phyloP scores from a whole-genome alignment of 2,797 vertebrate species.

The Sebastes steindachneri region DNA sequence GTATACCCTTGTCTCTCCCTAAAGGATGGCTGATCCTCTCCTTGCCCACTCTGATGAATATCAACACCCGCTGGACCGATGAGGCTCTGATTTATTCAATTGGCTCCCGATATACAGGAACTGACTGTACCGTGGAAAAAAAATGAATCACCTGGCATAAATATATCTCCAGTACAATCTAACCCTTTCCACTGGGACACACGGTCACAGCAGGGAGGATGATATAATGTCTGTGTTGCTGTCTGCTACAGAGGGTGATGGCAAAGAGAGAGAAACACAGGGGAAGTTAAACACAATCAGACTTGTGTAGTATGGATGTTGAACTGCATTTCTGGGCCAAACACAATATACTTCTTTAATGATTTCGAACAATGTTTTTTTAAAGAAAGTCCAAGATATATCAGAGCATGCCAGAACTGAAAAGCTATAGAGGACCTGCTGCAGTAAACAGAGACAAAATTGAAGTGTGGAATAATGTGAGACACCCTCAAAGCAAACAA shows the following conservation, averaged over 20 bases:
- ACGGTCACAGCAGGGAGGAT: slow-evolving; percentile 7
- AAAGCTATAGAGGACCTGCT: not conserved
- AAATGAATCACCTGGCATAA: slow-evolving; percentile 12
- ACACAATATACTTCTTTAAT: not conserved
- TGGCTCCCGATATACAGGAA: slow-evolving; percentile 31
- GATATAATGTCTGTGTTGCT: slow-evolving; percentile 10
- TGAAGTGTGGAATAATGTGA: not conserved
- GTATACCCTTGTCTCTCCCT: slow-evolving; percentile 42
- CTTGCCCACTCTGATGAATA: slow-evolving; percentile 49
- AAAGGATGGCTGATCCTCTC: slow-evolving; percentile 46
- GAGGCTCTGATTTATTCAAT: slow-evolving; percentile 56
- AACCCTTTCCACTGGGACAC: slow-evolving; percentile 6
- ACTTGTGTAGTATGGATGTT: not conserved
- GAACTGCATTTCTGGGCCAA: slow-evolving; percentile 4
- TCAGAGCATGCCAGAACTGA: not conserved
- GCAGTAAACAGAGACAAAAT: not conserved
- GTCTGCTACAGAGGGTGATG: slow-evolving; percentile 16
- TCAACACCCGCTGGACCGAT: slow-evolving; percentile 26
- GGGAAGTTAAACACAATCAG: not conserved
- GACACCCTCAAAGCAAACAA: not conserved
- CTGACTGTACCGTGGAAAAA: not conserved
- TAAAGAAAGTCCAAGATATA: not conserved
- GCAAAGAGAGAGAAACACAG: slow-evolving; percentile 1
- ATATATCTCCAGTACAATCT: slow-evolving; percentile 31
- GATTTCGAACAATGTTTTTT: slow-evolving; percentile 1